A percentile compares a stretch with the other conserved stretches of the same genome.
These are phyloP conservation scores for Conomelus anceps DNA, from an alignment of 2,888 invertebrate genomes.

Conservation along the genomic window DNA sequence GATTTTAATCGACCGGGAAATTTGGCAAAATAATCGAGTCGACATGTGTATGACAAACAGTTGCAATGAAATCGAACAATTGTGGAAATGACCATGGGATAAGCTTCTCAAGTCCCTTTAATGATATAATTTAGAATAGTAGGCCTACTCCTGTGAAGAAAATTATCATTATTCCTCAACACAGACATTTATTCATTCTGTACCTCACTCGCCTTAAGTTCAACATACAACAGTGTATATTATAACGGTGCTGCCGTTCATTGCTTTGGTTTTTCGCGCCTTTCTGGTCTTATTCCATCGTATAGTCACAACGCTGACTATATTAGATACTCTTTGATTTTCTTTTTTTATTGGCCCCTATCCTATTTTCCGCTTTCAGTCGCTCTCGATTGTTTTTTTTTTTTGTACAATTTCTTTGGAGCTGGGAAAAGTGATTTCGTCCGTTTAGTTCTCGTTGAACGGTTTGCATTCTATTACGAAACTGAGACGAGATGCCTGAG, in stretches of 20 bases:
- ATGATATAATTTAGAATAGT: too few relatives aligned
- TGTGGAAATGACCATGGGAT: too few relatives aligned
- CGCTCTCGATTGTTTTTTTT: background rate
- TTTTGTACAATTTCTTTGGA: background rate
- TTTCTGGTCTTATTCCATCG: background rate
- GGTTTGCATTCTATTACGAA: background rate
- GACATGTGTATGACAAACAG: too few relatives aligned
- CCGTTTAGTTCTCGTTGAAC: background rate
- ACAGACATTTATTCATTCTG: background rate
- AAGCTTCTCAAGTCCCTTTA: too few relatives aligned
- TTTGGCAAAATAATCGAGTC: too few relatives aligned
- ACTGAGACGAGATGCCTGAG: background rate
- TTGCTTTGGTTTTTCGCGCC: background rate
- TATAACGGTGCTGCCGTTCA: background rate
- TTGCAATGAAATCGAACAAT: too few relatives aligned
- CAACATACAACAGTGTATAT: background rate
- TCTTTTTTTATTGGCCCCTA: background rate
- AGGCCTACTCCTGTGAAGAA: too few relatives aligned
- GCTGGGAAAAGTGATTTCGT: background rate
- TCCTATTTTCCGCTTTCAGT: background rate
- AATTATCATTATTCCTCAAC: background rate
- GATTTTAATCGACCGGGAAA: too few relatives aligned
- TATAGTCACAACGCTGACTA: background rate
- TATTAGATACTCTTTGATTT: background rate
- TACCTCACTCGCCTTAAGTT: background rate